phyloP scores from a whole-genome alignment of 2,888 invertebrate genomes.

The Lissocephala sabroskyi region DNA sequence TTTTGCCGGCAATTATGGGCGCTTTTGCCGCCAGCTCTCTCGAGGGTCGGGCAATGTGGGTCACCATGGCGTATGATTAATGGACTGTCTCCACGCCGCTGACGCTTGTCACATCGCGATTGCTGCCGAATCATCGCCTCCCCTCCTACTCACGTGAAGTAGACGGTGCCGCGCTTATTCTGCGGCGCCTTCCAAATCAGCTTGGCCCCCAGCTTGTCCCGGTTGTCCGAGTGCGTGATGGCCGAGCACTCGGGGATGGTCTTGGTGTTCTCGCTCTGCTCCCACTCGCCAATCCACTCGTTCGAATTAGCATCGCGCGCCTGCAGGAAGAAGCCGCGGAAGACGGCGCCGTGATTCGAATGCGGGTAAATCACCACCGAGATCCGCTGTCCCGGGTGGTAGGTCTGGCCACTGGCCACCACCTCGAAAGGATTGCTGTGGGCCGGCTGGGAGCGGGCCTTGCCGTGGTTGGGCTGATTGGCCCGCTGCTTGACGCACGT shows the following conservation, averaged over 20 bases:
- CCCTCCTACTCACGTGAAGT: constrained; percentile 82
- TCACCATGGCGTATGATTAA: constrained; percentile 55
- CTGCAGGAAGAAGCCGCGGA: constrained; percentile 89
- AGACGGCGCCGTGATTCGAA: constrained; percentile 73
- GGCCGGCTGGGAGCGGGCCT: constrained; percentile 79
- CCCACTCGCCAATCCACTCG: constrained; percentile 84
- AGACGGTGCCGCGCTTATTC: constrained; percentile 79
- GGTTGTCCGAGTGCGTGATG: constrained; percentile 84
- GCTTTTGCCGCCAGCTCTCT: constrained; percentile 24
- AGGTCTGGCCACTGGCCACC: constrained; percentile 77
- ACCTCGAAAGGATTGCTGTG: constrained; percentile 80
- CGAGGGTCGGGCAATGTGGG: constrained; percentile 30
- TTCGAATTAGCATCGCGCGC: constrained; percentile 82
- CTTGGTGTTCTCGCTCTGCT: constrained; percentile 82
- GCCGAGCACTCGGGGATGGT: constrained; percentile 85
- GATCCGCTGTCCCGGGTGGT: constrained; percentile 80
- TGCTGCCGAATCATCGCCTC: constrained; percentile 2
- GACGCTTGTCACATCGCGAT: constrained; percentile 5
- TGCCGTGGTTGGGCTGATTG: constrained; percentile 84
- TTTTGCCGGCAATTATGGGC: constrained; percentile 48
- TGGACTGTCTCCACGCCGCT: constrained; percentile 26
- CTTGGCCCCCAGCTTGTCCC: constrained; percentile 81
- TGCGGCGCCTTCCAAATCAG: constrained; percentile 84
- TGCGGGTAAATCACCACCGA: constrained; percentile 72
- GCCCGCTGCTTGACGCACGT: constrained; percentile 83